Evolutionary conservation across 1,140 invertebrate genomes (phyloP).

Genomic region (Halictus rubicundus): DNA sequence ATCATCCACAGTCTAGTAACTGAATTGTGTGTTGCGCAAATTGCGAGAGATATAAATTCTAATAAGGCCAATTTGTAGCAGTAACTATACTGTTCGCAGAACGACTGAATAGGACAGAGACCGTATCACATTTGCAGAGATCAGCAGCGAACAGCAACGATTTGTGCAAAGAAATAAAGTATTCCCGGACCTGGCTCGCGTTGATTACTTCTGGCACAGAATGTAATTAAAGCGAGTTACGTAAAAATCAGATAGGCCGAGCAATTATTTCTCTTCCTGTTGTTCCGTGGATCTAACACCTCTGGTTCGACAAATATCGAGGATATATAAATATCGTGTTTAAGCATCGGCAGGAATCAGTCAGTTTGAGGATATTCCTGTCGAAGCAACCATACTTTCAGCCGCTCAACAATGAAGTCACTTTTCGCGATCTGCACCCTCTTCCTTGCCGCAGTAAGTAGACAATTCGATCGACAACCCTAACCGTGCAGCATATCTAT

Average conservation of each 20-base stretch:
- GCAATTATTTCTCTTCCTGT: conserved; percentile 58
- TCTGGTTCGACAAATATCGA: conserved; percentile 1
- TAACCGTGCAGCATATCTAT: too few relatives aligned
- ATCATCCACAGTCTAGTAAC: too few relatives aligned
- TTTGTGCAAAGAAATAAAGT: neutral
- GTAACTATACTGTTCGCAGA: neutral
- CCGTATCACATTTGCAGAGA: too few relatives aligned
- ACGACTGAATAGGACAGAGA: too few relatives aligned
- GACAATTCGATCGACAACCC: too few relatives aligned
- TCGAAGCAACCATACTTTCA: neutral
- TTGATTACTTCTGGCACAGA: neutral
- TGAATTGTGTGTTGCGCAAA: too few relatives aligned
- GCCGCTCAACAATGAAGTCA: neutral
- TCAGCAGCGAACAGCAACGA: neutral
- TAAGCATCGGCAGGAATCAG: conserved; percentile 7
- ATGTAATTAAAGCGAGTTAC: conserved; percentile 40
- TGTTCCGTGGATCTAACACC: conserved; percentile 21
- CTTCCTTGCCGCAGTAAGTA: conserved; percentile 17
- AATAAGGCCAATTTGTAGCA: neutral
- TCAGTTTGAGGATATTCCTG: neutral
- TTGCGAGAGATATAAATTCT: too few relatives aligned
- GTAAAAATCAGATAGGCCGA: conserved; percentile 54
- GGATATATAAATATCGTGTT: conserved; percentile 36
- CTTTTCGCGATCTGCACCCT: neutral
- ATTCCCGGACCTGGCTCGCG: neutral